Conservation (phyloP, 2,113 vertebrate genomes). For the Tichodroma muraria region DNA sequence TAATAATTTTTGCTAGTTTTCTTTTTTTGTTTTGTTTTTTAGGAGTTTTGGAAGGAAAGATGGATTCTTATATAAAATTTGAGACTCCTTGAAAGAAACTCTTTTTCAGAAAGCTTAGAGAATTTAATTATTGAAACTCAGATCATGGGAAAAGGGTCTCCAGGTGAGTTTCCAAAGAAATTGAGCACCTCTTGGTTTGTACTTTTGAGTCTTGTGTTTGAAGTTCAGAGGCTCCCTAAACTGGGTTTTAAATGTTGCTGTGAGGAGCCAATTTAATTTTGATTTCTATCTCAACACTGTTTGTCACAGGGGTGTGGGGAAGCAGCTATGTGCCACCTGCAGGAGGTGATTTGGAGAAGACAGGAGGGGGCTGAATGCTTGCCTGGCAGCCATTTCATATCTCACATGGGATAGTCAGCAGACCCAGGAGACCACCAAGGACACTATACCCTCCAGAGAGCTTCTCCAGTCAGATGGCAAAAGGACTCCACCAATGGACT, state of each 20-base stretch:
- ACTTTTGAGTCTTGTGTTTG: neutral
- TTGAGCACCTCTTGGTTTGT: neutral
- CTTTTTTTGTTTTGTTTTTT: neutral
- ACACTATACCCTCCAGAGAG: neutral
- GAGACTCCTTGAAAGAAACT: neutral
- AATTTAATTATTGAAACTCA: neutral
- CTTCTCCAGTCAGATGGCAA: neutral
- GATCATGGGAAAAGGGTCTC: fast-evolving
- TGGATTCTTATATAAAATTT: neutral
- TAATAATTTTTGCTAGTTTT: neutral
- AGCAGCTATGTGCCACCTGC: neutral
- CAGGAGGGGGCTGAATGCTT: no score
- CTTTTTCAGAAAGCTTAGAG: neutral
- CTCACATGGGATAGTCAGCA: neutral
- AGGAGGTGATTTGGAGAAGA: no score
- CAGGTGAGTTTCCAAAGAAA: neutral
- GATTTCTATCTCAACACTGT: neutral
- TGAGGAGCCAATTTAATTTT: neutral
- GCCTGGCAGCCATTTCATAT: neutral
- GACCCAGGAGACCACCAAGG: neutral
- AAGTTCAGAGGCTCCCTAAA: neutral
- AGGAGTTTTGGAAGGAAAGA: neutral
- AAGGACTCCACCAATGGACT: neutral
- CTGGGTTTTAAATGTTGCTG: neutral
- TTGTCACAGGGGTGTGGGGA: neutral